These are phyloP conservation scores for Morpho achilles DNA, from an alignment of 2,888 invertebrate genomes.

Conservation along the genomic window DNA sequence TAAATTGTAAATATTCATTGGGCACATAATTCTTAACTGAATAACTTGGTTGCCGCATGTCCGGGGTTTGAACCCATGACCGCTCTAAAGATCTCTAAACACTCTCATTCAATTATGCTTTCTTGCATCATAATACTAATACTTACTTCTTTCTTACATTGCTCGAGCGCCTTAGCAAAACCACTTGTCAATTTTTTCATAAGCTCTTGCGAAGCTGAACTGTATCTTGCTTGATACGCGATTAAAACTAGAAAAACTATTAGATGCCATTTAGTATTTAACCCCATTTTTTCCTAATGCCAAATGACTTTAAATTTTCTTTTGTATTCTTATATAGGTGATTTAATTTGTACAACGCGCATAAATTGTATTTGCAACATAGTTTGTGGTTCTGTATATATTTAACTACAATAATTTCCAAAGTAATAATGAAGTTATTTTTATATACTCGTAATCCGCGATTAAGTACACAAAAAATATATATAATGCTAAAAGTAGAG, in stretches of 20 bases:
- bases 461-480: no score
- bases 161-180: conserved; percentile 45
- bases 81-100: no score
- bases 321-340: not conserved
- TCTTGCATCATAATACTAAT: not conserved
- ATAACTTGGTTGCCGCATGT: no score
- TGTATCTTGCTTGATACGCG: conserved; percentile 22
- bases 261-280: conserved; percentile 36
- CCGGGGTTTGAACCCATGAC: no score
- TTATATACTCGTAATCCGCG: no score
- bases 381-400: not conserved
- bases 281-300: conserved; percentile 35
- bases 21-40: no score
- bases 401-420: no score
- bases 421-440: no score
- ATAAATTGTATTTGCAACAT: not conserved
- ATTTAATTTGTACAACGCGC: not conserved
- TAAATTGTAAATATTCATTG: no score
- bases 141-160: conserved; percentile 58
- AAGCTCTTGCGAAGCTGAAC: conserved; percentile 46
- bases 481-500: no score
- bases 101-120: no score
- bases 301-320: no score
- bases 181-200: conserved; percentile 50
- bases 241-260: not conserved